These are phyloP conservation scores for Hyposmocoma kahamanoa DNA, from an alignment of 1,140 invertebrate species.

Conservation along the genomic window DNA sequence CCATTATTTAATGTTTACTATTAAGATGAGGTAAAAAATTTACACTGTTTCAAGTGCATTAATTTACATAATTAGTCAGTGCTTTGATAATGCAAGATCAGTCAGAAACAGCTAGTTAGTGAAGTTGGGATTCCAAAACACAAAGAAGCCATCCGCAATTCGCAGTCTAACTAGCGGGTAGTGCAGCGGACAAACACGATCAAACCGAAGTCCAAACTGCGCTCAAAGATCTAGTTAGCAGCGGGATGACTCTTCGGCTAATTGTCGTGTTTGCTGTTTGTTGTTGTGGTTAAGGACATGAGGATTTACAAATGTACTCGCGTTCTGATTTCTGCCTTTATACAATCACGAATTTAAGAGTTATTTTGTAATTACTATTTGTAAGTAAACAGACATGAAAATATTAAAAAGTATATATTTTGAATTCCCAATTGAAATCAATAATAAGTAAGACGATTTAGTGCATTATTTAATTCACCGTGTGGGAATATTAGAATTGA, in stretches of 20 bases:
- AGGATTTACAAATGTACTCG: not conserved
- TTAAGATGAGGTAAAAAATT: not conserved
- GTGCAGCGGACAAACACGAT: constrained; percentile 52
- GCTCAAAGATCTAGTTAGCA: constrained; percentile 67
- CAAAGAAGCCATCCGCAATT: constrained; percentile 60
- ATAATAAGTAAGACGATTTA: no score
- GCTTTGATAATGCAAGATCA: no score
- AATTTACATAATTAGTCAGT: no score
- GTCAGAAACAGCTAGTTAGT: constrained; percentile 60
- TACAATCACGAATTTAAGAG: no score
- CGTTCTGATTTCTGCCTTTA: no score
- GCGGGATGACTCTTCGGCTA: constrained; percentile 37
- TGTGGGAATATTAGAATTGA: no score
- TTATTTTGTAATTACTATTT: no score
- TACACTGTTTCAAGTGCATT: not conserved
- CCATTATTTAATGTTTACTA: not conserved
- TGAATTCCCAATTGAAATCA: no score
- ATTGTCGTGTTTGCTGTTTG: constrained; percentile 34
- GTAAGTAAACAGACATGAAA: no score
- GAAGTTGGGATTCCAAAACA: constrained; percentile 54
- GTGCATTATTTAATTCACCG: no score
- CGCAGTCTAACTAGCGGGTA: constrained; percentile 47
- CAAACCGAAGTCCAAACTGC: constrained; percentile 54
- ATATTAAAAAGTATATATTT: no score
- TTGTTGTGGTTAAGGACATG: constrained; percentile 19